Base-by-base conservation (phyloP, 2,797 vertebrate genomes). In the Hippoglossus hippoglossus region DNA sequence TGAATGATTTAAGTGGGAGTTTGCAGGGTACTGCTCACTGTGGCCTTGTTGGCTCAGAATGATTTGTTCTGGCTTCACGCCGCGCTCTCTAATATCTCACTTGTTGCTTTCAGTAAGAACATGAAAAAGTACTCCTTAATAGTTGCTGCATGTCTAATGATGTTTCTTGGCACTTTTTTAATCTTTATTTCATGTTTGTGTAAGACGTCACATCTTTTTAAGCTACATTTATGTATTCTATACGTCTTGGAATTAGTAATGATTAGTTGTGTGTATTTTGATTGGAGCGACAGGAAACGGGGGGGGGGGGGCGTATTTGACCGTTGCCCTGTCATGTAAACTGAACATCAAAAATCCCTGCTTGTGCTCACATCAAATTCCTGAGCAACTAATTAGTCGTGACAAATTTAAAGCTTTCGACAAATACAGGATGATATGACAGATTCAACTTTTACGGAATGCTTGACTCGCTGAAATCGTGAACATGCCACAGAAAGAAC, bases 1-100 rank as follows among this genome's bases (percentile, higher is more conserved):
- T 36, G 31, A 24, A 41, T 41, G 68, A 53, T 67, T 67, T 47
- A 61, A 63, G 56, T 4, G 63, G 36, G 67, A 54, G 77, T 72
- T 63, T 74, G 77, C 25, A 49, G 31, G 53, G 73, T 46, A 16
- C 44, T 41, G 28, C 28, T 31, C 7, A 7, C 28, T 46, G 15
- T 46, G 44, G 44, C 63, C 66, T 50, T 15, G 19, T 25, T 49
- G 36, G 44, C 53, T 51, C 28, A 62, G 56, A 75, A 67, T 64
- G 55, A 28, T 62, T 72, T n/a, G 18, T 58, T 56, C 67, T 68
- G 77, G 24, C 61, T 61, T 73, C 6, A 10, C 21, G 41, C 55
- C 59, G 34, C 41, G 4, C 39, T 77, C 55, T 51, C 3, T 63
- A 52, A 62, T 16, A 63, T 15, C 22, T 44, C 8, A 31, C 49